phyloP scores from a whole-genome alignment of 2,113 vertebrate species.

The Lota lota region DNA sequence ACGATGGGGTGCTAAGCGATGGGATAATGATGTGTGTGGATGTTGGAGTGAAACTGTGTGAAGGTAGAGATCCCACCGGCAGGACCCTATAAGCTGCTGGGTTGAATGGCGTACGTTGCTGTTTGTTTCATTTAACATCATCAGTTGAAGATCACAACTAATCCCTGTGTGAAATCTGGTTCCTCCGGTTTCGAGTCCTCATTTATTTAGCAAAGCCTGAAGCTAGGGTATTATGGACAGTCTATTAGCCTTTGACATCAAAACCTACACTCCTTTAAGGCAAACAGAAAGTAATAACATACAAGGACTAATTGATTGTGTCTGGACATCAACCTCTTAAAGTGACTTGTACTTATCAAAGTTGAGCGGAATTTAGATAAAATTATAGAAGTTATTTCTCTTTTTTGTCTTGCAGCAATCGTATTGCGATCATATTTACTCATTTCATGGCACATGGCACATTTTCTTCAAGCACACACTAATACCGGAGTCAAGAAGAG shows the following conservation, averaged over 20 bases:
- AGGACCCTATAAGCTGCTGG: too few species aligned
- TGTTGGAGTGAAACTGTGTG: too few species aligned
- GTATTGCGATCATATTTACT: too few species aligned
- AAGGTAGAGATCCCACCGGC: too few species aligned
- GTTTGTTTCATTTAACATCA: too few species aligned
- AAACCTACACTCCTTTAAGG: conserved; percentile 9
- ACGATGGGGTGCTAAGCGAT: not conserved
- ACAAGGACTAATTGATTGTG: conserved; percentile 10
- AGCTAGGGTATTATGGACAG: not conserved
- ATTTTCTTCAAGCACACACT: too few species aligned
- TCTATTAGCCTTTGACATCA: conserved; percentile 23
- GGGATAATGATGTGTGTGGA: not conserved
- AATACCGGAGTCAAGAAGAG: too few species aligned
- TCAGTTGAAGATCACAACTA: not conserved
- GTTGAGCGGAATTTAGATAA: too few species aligned
- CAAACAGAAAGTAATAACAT: conserved; percentile 16
- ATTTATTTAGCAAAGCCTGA: conserved; percentile 6
- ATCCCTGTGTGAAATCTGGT: conserved; percentile 1
- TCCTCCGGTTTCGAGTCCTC: conserved; percentile 5
- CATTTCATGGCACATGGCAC: too few species aligned
- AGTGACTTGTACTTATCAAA: not conserved
- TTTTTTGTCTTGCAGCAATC: too few species aligned
- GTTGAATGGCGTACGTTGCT: too few species aligned
- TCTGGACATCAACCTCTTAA: conserved; percentile 3
- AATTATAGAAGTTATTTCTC: too few species aligned